Evolutionary conservation across 35 echinoderm and acorn worm species (phyloP).

Genomic region (Apostichopus parvimensis): DNA sequence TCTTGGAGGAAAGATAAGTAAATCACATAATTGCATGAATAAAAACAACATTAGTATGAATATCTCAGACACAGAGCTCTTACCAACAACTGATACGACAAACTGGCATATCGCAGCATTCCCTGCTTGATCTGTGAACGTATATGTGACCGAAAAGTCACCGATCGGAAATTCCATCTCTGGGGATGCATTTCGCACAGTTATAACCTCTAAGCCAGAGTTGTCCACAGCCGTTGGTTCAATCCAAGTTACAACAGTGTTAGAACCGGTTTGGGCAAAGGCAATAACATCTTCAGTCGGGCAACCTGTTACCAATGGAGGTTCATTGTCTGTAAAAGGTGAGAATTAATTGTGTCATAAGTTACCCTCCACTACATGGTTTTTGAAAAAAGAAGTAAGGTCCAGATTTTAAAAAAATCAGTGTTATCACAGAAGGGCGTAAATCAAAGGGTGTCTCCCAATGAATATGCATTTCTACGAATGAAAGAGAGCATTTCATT

Average conservation of each 20-base stretch:
- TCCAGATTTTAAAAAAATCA: too few species aligned
- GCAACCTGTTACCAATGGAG: background rate
- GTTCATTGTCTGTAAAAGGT: background rate
- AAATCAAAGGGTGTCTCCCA: too few species aligned
- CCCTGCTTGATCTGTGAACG: background rate
- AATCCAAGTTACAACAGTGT: background rate
- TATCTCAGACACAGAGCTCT: background rate
- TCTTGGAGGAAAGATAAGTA: too few species aligned
- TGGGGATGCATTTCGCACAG: background rate
- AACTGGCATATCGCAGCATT: slow-evolving; percentile 7
- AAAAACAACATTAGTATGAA: too few species aligned
- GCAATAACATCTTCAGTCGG: background rate
- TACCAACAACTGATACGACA: background rate
- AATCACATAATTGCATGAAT: too few species aligned
- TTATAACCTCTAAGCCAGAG: slow-evolving; percentile 1
- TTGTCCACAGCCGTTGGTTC: slow-evolving; percentile 16
- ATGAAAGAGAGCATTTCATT: too few species aligned
- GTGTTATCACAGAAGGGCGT: too few species aligned
- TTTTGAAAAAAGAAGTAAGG: too few species aligned
- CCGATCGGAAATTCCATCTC: background rate
- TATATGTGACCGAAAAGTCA: background rate
- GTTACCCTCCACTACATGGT: too few species aligned
- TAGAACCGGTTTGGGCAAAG: background rate
- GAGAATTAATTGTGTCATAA: background rate
- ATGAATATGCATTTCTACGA: too few species aligned